Evolutionary conservation across 2,888 invertebrate species (phyloP).

Genomic region (Nemapogon koenigi): DNA sequence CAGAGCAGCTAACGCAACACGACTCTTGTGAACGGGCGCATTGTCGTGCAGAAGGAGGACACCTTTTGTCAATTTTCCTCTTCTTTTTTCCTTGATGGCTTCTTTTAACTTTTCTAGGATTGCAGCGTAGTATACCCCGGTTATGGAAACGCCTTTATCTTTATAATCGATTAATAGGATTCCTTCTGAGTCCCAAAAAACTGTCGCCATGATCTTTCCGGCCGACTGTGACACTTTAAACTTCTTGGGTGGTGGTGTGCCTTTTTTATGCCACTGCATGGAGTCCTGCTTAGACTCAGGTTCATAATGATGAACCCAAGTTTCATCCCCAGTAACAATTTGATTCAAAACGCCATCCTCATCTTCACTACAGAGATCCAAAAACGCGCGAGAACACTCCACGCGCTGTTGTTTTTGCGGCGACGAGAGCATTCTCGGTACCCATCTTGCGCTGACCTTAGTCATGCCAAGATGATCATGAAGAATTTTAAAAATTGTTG

Average conservation of each 20-base stretch:
- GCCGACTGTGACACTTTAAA: slow-evolving; percentile 16
- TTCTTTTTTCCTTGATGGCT: no score
- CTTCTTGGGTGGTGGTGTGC: slow-evolving; percentile 14
- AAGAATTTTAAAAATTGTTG: not conserved
- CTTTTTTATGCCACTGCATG: not conserved
- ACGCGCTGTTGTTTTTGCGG: not conserved
- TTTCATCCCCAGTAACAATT: no score
- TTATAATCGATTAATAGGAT: slow-evolving; percentile 14
- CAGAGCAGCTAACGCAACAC: no score
- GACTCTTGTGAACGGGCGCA: no score
- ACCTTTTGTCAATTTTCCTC: no score
- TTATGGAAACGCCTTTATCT: no score
- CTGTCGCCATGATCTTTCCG: slow-evolving; percentile 20
- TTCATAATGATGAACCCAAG: not conserved
- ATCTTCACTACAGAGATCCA: not conserved
- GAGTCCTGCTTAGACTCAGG: no score
- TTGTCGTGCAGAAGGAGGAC: no score
- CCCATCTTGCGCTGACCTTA: not conserved
- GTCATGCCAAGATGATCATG: not conserved
- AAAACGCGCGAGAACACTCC: not conserved
- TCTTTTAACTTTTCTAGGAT: no score
- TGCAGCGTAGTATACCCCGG: no score
- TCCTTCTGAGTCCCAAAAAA: slow-evolving; percentile 16
- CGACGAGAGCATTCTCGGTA: slow-evolving; percentile 4
- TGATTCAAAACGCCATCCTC: not conserved